A percentile compares a stretch with the other conserved stretches of the same genome.
These are phyloP conservation scores for Labeo catla DNA, from an alignment of 2,113 vertebrate genomes.

Conservation along the genomic window DNA sequence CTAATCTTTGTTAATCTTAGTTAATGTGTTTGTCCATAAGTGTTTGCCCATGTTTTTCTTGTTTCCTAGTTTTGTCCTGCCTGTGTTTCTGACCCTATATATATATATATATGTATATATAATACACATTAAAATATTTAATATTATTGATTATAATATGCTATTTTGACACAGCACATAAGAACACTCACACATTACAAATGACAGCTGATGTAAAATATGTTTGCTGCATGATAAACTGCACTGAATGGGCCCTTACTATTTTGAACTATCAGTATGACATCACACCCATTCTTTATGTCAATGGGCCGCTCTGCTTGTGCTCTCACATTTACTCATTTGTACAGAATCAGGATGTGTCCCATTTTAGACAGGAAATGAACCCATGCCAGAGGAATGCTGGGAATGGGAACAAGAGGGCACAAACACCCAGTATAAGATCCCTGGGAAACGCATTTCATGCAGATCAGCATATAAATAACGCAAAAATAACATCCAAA, in stretches of 20 bases:
- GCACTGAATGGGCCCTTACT: not conserved
- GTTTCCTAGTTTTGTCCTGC: too few species aligned
- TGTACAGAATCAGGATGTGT: constrained; percentile 56
- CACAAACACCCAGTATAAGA: constrained; percentile 34
- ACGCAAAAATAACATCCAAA: constrained; percentile 21
- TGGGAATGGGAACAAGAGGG: constrained; percentile 56
- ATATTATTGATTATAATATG: not conserved
- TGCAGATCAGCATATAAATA: constrained; percentile 40
- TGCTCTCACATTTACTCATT: constrained; percentile 22
- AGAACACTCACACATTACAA: not conserved
- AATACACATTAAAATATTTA: not conserved
- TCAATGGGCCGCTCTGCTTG: not conserved
- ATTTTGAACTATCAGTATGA: constrained; percentile 29
- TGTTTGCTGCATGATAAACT: not conserved
- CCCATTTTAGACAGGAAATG: constrained; percentile 70
- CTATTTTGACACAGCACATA: not conserved
- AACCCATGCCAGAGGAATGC: constrained; percentile 68
- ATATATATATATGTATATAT: not conserved
- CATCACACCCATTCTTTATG: constrained; percentile 14
- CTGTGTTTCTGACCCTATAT: too few species aligned
- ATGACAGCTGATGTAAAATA: not conserved
- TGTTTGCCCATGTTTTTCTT: too few species aligned
- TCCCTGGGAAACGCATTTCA: constrained; percentile 42
- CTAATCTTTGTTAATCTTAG: too few species aligned
- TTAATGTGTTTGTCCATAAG: too few species aligned